Conservation (phyloP, 30 jellyfish, hydroid and myxozoan species). For the Catostylus mosaicus region DNA sequence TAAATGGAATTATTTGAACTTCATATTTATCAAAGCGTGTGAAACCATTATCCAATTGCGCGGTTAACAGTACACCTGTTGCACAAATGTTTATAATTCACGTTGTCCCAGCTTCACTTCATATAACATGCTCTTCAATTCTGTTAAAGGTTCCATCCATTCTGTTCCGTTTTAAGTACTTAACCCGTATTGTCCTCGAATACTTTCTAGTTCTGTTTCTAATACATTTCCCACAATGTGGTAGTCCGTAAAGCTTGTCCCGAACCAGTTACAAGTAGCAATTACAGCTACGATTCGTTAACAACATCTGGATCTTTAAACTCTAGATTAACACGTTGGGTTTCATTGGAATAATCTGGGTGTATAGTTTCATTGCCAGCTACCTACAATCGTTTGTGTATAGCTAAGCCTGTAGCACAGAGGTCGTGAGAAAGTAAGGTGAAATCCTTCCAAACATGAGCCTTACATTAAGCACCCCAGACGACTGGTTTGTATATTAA, state of each 20-base stretch:
- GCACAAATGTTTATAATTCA: constrained; percentile 38
- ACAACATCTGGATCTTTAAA: background rate
- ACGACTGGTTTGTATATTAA: no score
- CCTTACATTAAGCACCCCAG: no score
- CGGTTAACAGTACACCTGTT: constrained; percentile 35
- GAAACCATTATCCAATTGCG: constrained; percentile 30
- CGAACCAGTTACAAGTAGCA: background rate
- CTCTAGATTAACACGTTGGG: no score
- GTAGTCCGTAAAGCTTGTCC: background rate
- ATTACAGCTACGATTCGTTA: background rate
- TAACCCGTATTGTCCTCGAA: background rate
- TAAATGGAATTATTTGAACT: constrained; percentile 12
- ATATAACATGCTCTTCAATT: background rate
- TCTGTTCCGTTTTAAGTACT: background rate
- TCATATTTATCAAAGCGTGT: constrained; percentile 15
- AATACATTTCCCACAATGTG: background rate
- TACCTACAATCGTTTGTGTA: no score
- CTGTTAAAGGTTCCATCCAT: background rate
- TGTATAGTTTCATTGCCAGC: background rate
- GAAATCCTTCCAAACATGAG: no score
- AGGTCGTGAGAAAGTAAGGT: no score
- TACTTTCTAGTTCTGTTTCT: background rate
- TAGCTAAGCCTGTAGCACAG: no score
- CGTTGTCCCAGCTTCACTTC: background rate
- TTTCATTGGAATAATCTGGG: no score